Percentiles rank a stretch among this genome's conserved stretches.
Conservation (phyloP, 2,797 vertebrate genomes). For the Diglossa cyanea region DNA sequence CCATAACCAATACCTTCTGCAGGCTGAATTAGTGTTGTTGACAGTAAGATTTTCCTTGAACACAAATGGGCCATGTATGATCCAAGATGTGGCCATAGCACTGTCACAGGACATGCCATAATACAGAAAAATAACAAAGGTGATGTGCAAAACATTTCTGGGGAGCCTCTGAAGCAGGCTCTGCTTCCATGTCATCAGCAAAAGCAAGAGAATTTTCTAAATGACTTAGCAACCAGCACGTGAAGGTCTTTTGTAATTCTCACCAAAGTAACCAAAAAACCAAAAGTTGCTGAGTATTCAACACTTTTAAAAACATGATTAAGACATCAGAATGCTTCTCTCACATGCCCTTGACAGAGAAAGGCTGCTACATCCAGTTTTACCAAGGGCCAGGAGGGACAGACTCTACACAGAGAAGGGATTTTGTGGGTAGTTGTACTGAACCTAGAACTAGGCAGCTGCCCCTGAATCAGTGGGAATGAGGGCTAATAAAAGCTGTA, state of each 20-base stretch:
- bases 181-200: neutral
- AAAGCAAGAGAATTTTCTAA: neutral
- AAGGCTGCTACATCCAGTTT: neutral
- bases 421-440: neutral
- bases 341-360: neutral
- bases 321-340: neutral
- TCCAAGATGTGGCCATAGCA: neutral
- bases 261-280: neutral
- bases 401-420: neutral
- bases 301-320: neutral
- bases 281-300: neutral
- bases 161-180: neutral
- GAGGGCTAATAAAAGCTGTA: neutral
- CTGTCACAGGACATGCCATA: neutral
- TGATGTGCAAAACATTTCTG: neutral
- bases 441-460: neutral
- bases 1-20: neutral
- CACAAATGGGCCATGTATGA: neutral
- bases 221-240: accelerated
- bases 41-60: neutral
- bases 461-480: neutral
- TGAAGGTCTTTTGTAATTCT: neutral
- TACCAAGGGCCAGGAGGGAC: neutral
- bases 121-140: neutral
- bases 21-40: neutral